Conservation (phyloP, 2,888 invertebrate genomes). For the Muschampia plurimacula region DNA sequence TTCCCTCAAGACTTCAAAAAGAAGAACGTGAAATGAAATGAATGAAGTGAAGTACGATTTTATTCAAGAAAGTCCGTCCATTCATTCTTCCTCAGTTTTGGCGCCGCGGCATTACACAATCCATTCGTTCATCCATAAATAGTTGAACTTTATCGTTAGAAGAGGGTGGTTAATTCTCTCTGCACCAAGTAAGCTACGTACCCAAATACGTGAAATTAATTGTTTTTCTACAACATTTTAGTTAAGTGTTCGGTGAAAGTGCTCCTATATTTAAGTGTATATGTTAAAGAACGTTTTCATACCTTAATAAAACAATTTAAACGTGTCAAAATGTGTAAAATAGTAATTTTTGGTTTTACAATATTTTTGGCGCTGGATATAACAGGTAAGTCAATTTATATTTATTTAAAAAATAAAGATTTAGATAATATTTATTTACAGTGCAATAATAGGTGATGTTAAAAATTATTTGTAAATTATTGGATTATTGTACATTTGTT, state of each 20-base stretch:
- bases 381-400: constrained; percentile 59
- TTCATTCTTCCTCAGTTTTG: constrained; percentile 36
- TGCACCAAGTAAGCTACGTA: constrained; percentile 53
- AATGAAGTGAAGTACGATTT: background rate
- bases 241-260: constrained; percentile 15
- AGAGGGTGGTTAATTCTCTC: constrained; percentile 47
- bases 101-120: constrained; percentile 39
- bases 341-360: constrained; percentile 59
- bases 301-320: background rate
- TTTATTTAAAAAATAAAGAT: background rate
- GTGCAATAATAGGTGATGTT: background rate
- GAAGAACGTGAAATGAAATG: too few species aligned
- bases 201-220: constrained; percentile 50
- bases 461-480: too few species aligned
- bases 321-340: constrained; percentile 57
- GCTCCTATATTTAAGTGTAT: constrained; percentile 15
- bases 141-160: constrained; percentile 49
- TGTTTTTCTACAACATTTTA: background rate
- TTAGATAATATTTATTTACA: background rate
- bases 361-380: constrained; percentile 55
- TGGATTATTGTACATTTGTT: too few species aligned
- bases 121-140: constrained; percentile 46
- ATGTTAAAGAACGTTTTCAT: background rate
- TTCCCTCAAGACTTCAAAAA: too few species aligned
- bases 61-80: background rate